These are phyloP conservation scores for Muntiacus muntjak DNA, from an alignment of 2,113 vertebrate species.

Conservation along the genomic window DNA sequence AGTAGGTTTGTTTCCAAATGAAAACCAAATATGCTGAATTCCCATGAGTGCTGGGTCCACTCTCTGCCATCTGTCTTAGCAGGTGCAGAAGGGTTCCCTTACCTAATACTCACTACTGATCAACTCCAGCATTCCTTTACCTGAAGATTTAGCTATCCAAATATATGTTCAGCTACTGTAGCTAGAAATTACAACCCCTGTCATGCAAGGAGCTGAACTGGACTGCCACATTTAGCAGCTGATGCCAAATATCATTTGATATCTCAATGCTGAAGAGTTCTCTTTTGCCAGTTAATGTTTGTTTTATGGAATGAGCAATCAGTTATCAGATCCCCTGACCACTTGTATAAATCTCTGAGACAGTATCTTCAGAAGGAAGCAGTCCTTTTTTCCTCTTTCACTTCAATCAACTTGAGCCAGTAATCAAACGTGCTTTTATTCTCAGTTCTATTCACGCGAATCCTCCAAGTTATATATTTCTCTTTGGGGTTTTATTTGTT, in stretches of 20 bases:
- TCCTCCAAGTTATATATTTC: slow-evolving; percentile 21
- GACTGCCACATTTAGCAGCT: neutral
- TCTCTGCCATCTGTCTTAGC: neutral
- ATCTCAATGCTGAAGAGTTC: neutral
- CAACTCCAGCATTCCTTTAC: neutral
- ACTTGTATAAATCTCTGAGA: neutral
- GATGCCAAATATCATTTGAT: neutral
- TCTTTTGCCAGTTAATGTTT: neutral
- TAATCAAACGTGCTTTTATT: neutral
- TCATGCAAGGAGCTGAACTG: neutral
- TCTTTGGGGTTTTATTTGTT: slow-evolving; percentile 43
- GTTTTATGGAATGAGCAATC: neutral
- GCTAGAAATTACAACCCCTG: neutral
- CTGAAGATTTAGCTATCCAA: neutral
- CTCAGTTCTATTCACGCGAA: neutral
- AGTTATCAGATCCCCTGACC: neutral
- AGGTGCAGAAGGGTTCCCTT: neutral
- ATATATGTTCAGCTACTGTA: neutral
- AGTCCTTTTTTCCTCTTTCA: neutral
- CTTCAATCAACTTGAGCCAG: neutral
- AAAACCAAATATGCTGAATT: neutral
- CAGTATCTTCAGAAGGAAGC: neutral
- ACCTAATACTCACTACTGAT: neutral
- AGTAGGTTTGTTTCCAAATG: neutral
- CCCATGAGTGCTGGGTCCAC: neutral